Evolutionary conservation across 2,113 vertebrate genomes (phyloP), one percentile per base, ranked within the genome.

Genomic region (Patagioenas fasciata): DNA sequence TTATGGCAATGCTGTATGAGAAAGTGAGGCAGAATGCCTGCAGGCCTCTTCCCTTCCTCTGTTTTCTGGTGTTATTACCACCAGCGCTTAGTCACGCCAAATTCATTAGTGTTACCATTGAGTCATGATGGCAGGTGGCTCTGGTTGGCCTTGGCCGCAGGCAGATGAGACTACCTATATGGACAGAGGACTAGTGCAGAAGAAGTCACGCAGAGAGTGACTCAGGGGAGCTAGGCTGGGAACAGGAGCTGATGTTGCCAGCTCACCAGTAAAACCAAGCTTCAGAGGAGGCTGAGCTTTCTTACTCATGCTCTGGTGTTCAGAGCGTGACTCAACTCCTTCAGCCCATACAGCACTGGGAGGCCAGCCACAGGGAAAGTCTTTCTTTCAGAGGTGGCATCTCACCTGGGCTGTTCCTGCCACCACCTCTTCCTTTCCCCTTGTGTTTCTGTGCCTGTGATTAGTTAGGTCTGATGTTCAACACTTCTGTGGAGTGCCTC

Each of bases 301-400:
- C 90, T 95, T 95, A 96, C 82, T 96, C 88, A 96, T 70, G 60
- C 82, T 78, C 60, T 84, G 28, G 42, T 53, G 60, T 80, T 94
- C 80, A 56, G 75, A 95, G 75, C 21, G 9, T 94, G 95, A 97
- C 88, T 97, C 92, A 94, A 65, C 62, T 64, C 1, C 0, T 71
- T 85, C 66, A 34, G 24, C 82, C 31, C 0, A 19, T 71, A 64
- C 8, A 13, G 73, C 58, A 32, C 44, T 78, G 0, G 0, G 53
- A 64, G 57, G 58, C 61, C 24, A 67, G 62, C 67, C 71, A 73
- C 24, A 28, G 0, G 0, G 29, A 66, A 91, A 61, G 15, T 73
- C 75, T 93, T 85, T 85, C 60, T 93, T 85, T 85, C 60, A 48
- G 64, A 44, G 25, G n/a, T 25, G 20, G 24, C 15, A 15, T 67